Evolutionary conservation across 1,140 invertebrate species (phyloP).

Genomic region (Andrena cerasifolii): DNA sequence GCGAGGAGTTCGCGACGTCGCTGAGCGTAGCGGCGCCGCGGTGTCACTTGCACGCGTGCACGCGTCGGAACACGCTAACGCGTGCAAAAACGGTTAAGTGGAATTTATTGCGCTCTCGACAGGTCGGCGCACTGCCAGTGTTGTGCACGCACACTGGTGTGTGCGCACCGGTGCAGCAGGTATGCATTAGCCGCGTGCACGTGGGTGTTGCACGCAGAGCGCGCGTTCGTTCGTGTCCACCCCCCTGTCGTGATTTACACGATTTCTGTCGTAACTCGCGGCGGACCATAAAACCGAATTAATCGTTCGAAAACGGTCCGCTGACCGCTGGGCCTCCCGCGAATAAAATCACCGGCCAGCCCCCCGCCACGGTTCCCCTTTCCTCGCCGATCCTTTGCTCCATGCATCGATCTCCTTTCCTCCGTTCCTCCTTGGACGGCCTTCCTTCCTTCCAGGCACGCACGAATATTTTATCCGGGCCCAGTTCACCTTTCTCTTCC

Average conservation of each 20-base stretch:
- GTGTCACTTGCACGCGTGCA: slow-evolving; percentile 5
- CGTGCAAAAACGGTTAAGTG: slow-evolving; percentile 62
- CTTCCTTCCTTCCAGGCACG: slow-evolving; percentile 12
- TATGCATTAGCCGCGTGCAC: slow-evolving; percentile 26
- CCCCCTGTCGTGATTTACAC: slow-evolving; percentile 46
- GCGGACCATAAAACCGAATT: slow-evolving; percentile 63
- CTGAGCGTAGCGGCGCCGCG: neutral
- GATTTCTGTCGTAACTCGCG: slow-evolving; percentile 56
- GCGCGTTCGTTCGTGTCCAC: slow-evolving; percentile 8
- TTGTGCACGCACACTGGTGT: slow-evolving; percentile 33
- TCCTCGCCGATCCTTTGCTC: neutral
- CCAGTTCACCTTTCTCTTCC: slow-evolving; percentile 9
- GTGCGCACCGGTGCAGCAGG: neutral
- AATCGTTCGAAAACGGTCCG: slow-evolving; percentile 57
- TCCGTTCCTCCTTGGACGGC: neutral
- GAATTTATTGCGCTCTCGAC: slow-evolving; percentile 67
- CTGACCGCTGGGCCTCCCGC: slow-evolving; percentile 35
- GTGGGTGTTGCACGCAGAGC: slow-evolving; percentile 43
- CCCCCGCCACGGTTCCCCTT: too few species aligned
- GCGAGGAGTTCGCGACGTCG: neutral
- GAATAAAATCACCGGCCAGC: slow-evolving; percentile 47
- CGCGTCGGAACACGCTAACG: slow-evolving; percentile 52
- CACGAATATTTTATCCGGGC: slow-evolving; percentile 50
- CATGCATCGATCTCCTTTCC: slow-evolving; percentile 27
- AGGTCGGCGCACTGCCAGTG: slow-evolving; percentile 51